Conservation (phyloP, 2,888 invertebrate species). For the Heliconius ethilla region DNA sequence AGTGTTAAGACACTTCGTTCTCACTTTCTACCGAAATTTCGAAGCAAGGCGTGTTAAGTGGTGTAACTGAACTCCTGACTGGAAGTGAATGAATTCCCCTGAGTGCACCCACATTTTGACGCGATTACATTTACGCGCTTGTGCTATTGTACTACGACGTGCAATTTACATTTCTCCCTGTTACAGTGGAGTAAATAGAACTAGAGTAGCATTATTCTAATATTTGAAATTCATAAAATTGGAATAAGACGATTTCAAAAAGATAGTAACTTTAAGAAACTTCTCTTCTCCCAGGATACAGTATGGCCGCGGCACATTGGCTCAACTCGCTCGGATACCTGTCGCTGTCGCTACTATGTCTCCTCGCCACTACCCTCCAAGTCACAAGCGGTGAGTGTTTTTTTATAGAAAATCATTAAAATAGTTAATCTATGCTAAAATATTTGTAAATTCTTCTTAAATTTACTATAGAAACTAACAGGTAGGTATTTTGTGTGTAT, state of each 20-base stretch:
- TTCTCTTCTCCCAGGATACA: constrained; percentile 83
- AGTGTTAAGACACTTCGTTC: no score
- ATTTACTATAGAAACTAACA: neutral
- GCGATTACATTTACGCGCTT: no score
- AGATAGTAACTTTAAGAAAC: neutral
- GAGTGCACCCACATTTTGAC: no score
- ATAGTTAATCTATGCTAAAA: constrained; percentile 36
- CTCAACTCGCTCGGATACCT: constrained; percentile 91
- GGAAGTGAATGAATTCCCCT: no score
- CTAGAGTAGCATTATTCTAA: no score
- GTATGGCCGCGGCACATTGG: constrained; percentile 92
- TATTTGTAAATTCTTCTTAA: neutral
- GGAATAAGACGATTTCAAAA: neutral
- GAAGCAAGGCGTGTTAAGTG: no score
- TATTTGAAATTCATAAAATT: no score
- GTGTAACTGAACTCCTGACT: no score
- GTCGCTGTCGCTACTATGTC: constrained; percentile 88
- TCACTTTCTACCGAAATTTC: no score
- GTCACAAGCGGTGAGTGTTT: constrained; percentile 87
- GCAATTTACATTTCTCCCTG: no score
- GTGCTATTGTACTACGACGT: no score
- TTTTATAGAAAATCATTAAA: neutral
- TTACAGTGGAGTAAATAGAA: no score
- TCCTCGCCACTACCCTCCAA: constrained; percentile 88
- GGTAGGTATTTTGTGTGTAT: constrained; percentile 3